Base-by-base conservation (phyloP, 2,113 vertebrate species). In the Cavia porcellus region DNA sequence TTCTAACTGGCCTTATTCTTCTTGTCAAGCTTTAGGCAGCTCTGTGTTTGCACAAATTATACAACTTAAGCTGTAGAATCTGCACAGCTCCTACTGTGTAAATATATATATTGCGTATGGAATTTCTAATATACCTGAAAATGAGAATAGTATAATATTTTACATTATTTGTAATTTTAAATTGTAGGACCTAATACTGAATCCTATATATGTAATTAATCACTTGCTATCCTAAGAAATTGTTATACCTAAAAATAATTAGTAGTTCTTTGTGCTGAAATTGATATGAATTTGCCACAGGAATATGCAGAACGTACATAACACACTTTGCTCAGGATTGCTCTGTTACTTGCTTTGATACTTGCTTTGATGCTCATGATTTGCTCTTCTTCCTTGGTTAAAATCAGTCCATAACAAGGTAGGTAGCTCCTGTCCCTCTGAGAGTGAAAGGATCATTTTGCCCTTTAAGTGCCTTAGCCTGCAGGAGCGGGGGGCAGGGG, bases 11-110 rank as follows among this genome's bases (percentile, higher is more conserved):
- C 14, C 24, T 83, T 88, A 89, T 95, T 90, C 55, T 80, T 32
- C 61, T 81, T 32, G 4, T 96, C 52, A 93, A 91, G 82, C 92
- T 92, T 96, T 90, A 94, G 55, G 38, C 55, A 95, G 45, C 24
- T 89, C 20, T 87, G 52, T 66, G 66, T 95, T 86, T 92, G n/a
- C 15, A 95, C n/a, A 94, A 90, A 72, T 81, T 81, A 74, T 55
- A 57, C 3, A 90, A 30, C 74, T 95, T 88, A 93, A 87, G 22
- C 30, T 72, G 19, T 55, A 47, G 17, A 17, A 87, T 87, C 32
- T 47, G 12, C 72, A 61, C 0, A 64, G 22, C 77, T 59, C 92
- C 0, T 95, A 47, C 30, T 30, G 10, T 90, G 20, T 83, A 92
- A 82, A 86, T 77, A 72, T 90, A 57, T 4, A 61, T 15, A 45